Percentiles rank a stretch among this genome's conserved stretches.
Evolutionary conservation across 1,140 invertebrate genomes (phyloP).

Genomic region (Drosophila quadrilineata): DNA sequence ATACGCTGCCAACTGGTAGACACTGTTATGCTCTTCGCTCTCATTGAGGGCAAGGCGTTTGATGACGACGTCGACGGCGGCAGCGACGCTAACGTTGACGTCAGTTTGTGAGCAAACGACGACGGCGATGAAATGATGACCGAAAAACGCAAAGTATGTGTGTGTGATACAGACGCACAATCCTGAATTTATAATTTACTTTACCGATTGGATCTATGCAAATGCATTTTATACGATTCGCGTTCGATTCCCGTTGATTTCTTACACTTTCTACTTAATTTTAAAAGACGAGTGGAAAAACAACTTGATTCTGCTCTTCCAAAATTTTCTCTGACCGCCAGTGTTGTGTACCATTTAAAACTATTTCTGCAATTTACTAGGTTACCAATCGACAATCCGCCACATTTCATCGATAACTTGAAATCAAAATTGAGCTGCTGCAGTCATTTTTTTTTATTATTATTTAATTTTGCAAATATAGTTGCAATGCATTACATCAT

Average conservation of each 20-base stretch:
- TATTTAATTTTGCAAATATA: not conserved
- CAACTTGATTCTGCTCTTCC: constrained; percentile 41
- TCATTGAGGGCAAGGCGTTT: constrained; percentile 51
- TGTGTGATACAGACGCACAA: constrained; percentile 48
- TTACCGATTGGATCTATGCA: constrained; percentile 42
- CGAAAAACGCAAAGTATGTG: constrained; percentile 61
- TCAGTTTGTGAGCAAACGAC: constrained; percentile 38
- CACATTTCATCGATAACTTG: no score
- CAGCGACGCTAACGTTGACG: constrained; percentile 51
- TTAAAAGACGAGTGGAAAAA: constrained; percentile 42
- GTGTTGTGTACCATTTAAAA: not conserved
- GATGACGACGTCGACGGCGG: constrained; percentile 36
- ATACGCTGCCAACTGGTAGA: constrained; percentile 39
- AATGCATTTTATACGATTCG: constrained; percentile 51
- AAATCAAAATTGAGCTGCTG: not conserved
- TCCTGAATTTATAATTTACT: constrained; percentile 45
- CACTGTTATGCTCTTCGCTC: constrained; percentile 70
- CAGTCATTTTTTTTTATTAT: not conserved
- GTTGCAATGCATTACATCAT: not conserved
- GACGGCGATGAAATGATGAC: constrained; percentile 56
- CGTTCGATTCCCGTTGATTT: constrained; percentile 30
- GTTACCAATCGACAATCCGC: not conserved
- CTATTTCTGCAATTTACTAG: not conserved
- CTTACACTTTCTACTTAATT: constrained; percentile 50
- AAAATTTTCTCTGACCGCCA: constrained; percentile 37